These are phyloP conservation scores for Nephrotoma appendiculata DNA, from an alignment of 2,888 invertebrate species.

Conservation along the genomic window DNA sequence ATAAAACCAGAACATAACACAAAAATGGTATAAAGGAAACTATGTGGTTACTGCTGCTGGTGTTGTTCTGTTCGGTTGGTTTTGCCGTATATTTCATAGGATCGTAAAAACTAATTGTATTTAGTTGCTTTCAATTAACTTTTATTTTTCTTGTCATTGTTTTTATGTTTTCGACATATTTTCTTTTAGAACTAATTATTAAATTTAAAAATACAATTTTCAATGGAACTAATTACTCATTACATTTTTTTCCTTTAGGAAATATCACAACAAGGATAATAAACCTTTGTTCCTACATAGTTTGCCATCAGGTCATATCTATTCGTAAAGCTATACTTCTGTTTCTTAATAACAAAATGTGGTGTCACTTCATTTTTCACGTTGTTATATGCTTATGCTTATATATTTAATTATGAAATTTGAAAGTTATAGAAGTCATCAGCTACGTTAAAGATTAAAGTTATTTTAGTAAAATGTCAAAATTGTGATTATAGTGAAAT, in stretches of 20 bases:
- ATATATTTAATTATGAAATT: not conserved
- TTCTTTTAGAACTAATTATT: not conserved
- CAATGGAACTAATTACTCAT: not conserved
- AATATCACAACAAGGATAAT: not conserved
- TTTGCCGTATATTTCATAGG: not conserved
- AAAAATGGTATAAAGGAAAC: not conserved
- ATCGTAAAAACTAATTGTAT: not conserved
- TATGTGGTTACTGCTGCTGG: not conserved
- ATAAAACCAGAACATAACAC: not conserved
- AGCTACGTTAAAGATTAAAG: not conserved
- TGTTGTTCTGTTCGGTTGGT: not conserved
- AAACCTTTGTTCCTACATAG: no score
- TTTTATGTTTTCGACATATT: not conserved
- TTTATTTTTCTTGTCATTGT: not conserved
- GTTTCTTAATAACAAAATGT: not conserved
- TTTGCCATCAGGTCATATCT: not conserved
- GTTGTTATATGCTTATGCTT: not conserved
- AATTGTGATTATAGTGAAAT: not conserved
- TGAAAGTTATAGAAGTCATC: not conserved
- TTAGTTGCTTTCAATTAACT: not conserved
- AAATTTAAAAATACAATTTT: not conserved
- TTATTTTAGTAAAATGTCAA: not conserved
- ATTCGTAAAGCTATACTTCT: not conserved
- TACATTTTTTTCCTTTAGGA: not conserved
- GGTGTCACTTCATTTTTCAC: not conserved